phyloP scores from a whole-genome alignment of 1,140 invertebrate genomes.

The Brachionus manjavacas region DNA sequence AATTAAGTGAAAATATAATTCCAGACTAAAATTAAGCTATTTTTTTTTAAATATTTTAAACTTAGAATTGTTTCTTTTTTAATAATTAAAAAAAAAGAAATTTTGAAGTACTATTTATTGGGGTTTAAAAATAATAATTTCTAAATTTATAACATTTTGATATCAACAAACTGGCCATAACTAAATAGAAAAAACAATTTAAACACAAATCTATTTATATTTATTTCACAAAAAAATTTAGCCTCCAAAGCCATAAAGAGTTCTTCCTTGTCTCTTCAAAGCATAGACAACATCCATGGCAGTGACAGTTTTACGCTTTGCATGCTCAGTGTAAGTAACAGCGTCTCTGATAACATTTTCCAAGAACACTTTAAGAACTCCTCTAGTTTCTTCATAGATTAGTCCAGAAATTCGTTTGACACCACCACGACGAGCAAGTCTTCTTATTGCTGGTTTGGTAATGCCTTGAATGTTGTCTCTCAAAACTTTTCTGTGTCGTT shows the following conservation, averaged over 20 bases:
- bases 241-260: conserved; percentile 41
- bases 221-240: neutral
- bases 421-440: conserved; percentile 41
- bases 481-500: conserved; percentile 57
- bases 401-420: conserved; percentile 41
- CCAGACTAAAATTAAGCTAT: no score
- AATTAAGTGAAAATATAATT: no score
- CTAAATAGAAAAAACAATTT: neutral
- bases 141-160: no score
- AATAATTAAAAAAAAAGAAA: no score
- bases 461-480: conserved; percentile 67
- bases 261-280: conserved; percentile 42
- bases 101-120: no score
- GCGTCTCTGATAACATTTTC: conserved; percentile 43
- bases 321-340: conserved; percentile 42
- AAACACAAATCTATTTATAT: neutral
- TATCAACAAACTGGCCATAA: neutral
- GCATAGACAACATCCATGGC: conserved; percentile 43
- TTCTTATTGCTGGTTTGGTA: conserved; percentile 42
- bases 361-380: conserved; percentile 40
- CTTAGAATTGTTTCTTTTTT: no score
- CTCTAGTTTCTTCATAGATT: conserved; percentile 40
- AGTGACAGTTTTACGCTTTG: conserved; percentile 42
- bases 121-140: no score
- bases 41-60: no score